These are phyloP conservation scores for Ostrea denselamellosa DNA, from an alignment of 1,140 invertebrate genomes.

Conservation along the genomic window DNA sequence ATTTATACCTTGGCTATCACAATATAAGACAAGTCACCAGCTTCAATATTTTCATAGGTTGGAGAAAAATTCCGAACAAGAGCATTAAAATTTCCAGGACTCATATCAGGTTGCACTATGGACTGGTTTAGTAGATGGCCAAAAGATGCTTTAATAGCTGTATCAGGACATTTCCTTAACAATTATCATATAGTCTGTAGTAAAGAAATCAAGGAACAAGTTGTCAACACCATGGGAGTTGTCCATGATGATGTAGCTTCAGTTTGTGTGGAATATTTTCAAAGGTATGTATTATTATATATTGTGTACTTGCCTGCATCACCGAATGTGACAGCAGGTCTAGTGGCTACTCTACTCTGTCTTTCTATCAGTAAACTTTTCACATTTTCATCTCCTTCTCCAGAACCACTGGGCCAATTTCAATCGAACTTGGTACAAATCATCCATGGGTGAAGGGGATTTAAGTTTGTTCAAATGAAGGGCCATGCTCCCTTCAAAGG, in stretches of 20 bases:
- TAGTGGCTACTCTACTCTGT: no score
- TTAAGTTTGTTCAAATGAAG: no score
- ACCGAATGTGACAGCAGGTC: no score
- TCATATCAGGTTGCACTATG: constrained; percentile 97
- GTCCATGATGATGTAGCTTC: constrained; percentile 88
- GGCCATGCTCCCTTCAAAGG: no score
- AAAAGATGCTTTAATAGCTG: constrained; percentile 93
- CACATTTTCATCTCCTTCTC: no score
- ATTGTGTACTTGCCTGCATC: no score
- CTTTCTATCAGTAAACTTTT: no score
- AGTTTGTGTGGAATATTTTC: constrained; percentile 94
- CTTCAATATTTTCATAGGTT: constrained; percentile 67
- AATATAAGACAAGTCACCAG: no score
- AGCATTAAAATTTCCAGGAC: constrained; percentile 94
- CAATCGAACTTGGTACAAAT: no score
- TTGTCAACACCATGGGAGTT: constrained; percentile 90
- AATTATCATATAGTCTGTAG: constrained; percentile 94
- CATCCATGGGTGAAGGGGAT: no score
- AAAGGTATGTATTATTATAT: constrained; percentile 82
- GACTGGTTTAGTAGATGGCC: constrained; percentile 99
- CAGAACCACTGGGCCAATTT: no score
- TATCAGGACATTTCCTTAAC: constrained; percentile 93
- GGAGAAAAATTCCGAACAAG: constrained; percentile 83
- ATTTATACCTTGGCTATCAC: no score
- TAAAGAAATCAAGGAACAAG: constrained; percentile 87